These are phyloP conservation scores for Pseudomyrmex cubaensis DNA, from an alignment of 1,140 invertebrate species.

Conservation along the genomic window DNA sequence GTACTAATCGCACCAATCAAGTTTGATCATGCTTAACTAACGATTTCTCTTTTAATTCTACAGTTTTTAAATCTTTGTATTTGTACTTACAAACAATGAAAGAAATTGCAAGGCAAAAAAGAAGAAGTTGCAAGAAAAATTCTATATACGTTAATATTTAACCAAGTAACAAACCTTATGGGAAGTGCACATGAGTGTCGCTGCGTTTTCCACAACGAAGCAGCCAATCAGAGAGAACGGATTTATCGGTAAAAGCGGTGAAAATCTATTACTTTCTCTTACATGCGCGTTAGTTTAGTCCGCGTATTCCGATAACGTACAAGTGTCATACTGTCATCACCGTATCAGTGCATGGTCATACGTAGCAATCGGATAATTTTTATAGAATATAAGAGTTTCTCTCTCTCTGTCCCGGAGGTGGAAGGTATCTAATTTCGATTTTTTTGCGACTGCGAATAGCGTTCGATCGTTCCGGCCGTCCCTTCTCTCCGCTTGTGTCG, in stretches of 20 bases:
- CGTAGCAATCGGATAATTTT: background rate
- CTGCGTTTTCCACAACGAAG: background rate
- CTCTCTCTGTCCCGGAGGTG: background rate
- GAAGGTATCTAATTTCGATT: background rate
- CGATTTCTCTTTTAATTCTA: too few species aligned
- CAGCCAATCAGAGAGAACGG: background rate
- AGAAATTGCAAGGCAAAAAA: too few species aligned
- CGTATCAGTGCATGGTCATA: too few species aligned
- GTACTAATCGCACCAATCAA: too few species aligned
- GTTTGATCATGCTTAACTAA: too few species aligned
- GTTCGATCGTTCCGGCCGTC: slow-evolving; percentile 11
- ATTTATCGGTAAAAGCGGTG: slow-evolving; percentile 1
- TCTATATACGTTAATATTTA: too few species aligned
- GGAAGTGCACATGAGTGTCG: too few species aligned
- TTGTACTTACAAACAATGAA: too few species aligned
- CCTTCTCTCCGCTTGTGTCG: background rate
- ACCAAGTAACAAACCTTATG: too few species aligned
- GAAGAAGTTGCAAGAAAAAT: too few species aligned
- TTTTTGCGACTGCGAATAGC: background rate
- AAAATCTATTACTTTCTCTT: background rate
- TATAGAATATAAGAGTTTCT: background rate
- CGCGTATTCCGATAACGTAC: background rate
- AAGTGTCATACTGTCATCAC: too few species aligned
- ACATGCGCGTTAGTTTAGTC: background rate
- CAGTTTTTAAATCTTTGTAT: too few species aligned